These are phyloP conservation scores for Tonatia bakeri DNA, from an alignment of 2,113 vertebrate species.

Conservation along the genomic window DNA sequence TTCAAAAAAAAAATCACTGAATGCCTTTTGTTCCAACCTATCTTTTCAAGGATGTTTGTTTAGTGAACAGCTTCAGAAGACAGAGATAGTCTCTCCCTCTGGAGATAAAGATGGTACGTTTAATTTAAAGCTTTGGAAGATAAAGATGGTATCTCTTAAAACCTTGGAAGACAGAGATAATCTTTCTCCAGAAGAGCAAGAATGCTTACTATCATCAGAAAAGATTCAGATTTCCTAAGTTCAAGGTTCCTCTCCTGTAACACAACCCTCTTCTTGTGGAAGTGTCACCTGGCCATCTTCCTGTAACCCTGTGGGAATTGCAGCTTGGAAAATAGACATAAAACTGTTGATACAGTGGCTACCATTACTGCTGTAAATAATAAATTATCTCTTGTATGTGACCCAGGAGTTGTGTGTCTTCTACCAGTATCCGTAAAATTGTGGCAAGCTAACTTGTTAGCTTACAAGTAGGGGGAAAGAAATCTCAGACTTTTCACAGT, in stretches of 20 bases:
- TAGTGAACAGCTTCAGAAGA: background rate
- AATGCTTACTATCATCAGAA: background rate
- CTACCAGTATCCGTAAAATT: background rate
- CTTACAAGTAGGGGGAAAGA: background rate
- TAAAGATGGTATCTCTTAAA: background rate
- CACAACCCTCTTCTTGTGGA: background rate
- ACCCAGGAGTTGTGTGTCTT: background rate
- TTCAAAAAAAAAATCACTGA: background rate
- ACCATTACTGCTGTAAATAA: background rate
- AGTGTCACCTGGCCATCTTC: background rate
- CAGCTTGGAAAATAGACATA: background rate
- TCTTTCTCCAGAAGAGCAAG: background rate
- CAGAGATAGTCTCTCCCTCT: background rate
- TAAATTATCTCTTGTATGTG: background rate
- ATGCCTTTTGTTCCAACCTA: background rate
- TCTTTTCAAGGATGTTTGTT: slow-evolving; percentile 14
- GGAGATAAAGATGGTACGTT: background rate
- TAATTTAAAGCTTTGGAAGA: background rate
- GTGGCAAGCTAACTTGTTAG: background rate
- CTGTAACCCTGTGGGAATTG: background rate
- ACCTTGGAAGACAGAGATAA: background rate
- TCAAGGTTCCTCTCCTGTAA: background rate
- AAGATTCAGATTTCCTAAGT: background rate
- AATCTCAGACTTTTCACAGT: background rate
- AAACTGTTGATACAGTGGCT: background rate